These are phyloP conservation scores for Lepisosteus osseus DNA, from an alignment of 2,113 vertebrate genomes.

Conservation along the genomic window DNA sequence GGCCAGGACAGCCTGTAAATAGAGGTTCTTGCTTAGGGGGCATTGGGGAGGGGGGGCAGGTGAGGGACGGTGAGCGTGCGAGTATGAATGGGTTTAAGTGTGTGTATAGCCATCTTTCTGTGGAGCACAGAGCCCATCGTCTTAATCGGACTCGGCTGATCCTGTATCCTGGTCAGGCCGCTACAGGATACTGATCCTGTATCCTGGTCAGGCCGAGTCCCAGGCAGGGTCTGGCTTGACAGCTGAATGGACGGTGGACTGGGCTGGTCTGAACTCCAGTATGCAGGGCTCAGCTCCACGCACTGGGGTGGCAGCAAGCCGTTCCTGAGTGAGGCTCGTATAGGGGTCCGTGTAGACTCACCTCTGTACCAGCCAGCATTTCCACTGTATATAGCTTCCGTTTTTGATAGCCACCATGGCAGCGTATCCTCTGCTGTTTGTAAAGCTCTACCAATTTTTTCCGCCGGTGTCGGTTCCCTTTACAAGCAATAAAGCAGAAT, in stretches of 20 bases:
- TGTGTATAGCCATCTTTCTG: conserved; percentile 6
- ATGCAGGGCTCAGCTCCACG: conserved; percentile 39
- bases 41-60: conserved; percentile 21
- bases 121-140: background rate
- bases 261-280: conserved; percentile 23
- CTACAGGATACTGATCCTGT: background rate
- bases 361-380: conserved; percentile 33
- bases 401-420: conserved; percentile 72
- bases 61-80: conserved; percentile 14
- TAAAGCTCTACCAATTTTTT: conserved; percentile 44
- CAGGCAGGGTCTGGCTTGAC: conserved; percentile 10
- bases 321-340: too few species aligned
- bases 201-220: conserved; percentile 5
- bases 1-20: background rate
- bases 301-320: conserved; percentile 40
- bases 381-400: conserved; percentile 68
- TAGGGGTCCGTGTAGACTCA: too few species aligned
- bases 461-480: conserved; percentile 59
- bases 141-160: background rate
- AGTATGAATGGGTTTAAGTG: conserved; percentile 19
- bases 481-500: conserved; percentile 43
- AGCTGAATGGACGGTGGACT: conserved; percentile 26
- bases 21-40: background rate
- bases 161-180: background rate
- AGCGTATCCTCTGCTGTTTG: conserved; percentile 77